Conservation (phyloP, 2,888 invertebrate species). For the Lysandra bellargus region DNA sequence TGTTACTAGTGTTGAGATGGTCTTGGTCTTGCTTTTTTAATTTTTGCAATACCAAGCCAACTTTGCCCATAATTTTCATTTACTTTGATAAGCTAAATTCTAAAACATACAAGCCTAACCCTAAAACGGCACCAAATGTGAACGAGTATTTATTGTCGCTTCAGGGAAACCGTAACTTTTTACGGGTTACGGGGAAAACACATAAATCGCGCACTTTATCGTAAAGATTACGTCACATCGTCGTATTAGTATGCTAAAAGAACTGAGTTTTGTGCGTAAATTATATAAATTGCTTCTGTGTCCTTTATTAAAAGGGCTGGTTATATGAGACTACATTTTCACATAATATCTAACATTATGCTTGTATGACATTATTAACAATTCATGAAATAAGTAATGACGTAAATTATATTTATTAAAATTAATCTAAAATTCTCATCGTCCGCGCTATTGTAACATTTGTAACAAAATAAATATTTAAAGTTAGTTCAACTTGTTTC, state of each 20-base stretch:
- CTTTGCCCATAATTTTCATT: too few species aligned
- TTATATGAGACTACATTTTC: neutral
- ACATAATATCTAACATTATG: neutral
- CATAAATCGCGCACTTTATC: constrained; percentile 25
- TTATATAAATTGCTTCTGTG: neutral
- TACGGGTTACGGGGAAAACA: constrained; percentile 36
- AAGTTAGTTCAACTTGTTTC: constrained; percentile 25
- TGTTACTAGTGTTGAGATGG: too few species aligned
- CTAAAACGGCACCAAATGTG: constrained; percentile 19
- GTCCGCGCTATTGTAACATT: neutral
- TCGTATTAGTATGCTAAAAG: constrained; percentile 11
- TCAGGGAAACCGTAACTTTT: constrained; percentile 37
- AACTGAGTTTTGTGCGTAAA: constrained; percentile 22
- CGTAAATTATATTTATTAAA: neutral
- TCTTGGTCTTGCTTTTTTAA: too few species aligned
- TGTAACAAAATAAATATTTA: neutral
- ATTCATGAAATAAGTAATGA: neutral
- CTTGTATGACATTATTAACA: too few species aligned
- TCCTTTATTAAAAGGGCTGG: neutral
- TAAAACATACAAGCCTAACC: too few species aligned
- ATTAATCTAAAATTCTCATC: neutral
- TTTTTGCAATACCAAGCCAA: too few species aligned
- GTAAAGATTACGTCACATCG: constrained; percentile 16
- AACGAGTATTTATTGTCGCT: constrained; percentile 28
- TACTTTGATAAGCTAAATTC: too few species aligned